Percentiles rank a stretch among this genome's conserved stretches.
phyloP scores from a whole-genome alignment of 2,888 invertebrate genomes.

The Thecocarcelia acutangulata region DNA sequence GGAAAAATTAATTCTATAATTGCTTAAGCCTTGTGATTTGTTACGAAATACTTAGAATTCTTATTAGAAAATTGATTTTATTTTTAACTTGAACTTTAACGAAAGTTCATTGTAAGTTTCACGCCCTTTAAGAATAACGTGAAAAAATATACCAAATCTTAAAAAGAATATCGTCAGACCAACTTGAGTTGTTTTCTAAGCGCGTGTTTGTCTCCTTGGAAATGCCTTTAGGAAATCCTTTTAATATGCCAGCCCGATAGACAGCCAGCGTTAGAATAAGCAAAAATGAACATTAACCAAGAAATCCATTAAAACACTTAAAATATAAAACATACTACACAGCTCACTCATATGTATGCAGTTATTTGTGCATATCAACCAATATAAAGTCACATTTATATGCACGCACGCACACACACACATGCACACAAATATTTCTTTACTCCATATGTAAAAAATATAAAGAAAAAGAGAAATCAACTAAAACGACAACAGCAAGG shows the following conservation, averaged over 20 bases:
- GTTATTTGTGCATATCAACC: not conserved
- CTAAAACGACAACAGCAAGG: conserved; percentile 59
- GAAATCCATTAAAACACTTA: conserved; percentile 70
- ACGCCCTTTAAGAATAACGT: conserved; percentile 19
- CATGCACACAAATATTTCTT: conserved; percentile 43
- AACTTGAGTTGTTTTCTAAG: conserved; percentile 55
- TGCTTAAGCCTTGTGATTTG: not conserved
- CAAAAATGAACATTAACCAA: conserved; percentile 62
- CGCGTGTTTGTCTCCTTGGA: conserved; percentile 56
- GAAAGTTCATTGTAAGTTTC: conserved; percentile 62
- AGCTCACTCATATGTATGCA: not conserved
- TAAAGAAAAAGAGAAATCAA: conserved; percentile 17
- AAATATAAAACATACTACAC: conserved; percentile 27
- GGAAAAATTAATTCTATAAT: too few species aligned
- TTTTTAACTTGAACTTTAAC: conserved; percentile 49
- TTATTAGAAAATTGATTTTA: not conserved
- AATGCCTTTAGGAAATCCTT: conserved; percentile 60
- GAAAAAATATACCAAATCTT: not conserved
- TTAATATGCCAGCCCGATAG: conserved; percentile 28
- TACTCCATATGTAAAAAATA: conserved; percentile 20
- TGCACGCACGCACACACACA: not conserved
- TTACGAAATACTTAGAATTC: not conserved
- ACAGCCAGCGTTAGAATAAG: conserved; percentile 35
- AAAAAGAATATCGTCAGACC: conserved; percentile 9
- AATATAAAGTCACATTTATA: conserved; percentile 30